These are phyloP conservation scores for Manis crassicaudata DNA, from an alignment of 2,797 vertebrate species.

Conservation along the genomic window DNA sequence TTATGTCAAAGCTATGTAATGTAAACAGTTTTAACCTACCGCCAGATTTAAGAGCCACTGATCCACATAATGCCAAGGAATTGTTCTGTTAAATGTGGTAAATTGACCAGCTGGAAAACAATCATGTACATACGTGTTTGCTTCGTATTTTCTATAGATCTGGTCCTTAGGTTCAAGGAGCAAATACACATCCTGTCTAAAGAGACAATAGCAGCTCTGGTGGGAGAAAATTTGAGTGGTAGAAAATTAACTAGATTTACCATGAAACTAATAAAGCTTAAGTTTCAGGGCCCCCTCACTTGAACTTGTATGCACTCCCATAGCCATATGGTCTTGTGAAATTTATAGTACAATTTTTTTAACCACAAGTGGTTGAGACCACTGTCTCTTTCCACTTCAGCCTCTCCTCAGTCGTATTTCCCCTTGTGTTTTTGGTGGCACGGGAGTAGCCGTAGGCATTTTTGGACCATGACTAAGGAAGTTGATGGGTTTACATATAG, in stretches of 20 bases:
- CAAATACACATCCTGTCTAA: neutral
- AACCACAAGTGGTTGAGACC: neutral
- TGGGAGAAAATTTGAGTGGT: neutral
- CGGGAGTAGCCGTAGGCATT: neutral
- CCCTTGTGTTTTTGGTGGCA: too few relatives aligned
- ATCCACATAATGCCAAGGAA: slow-evolving; percentile 44
- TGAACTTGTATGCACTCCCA: neutral
- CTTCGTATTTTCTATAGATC: neutral
- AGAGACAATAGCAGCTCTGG: neutral
- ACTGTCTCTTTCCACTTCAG: neutral
- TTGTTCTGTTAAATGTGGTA: slow-evolving; percentile 44
- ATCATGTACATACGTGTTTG: neutral
- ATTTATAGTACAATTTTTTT: neutral
- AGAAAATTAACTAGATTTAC: neutral
- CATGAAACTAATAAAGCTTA: neutral
- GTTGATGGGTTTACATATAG: neutral
- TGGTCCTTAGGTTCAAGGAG: neutral
- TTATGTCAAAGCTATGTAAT: neutral
- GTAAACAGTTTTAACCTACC: neutral
- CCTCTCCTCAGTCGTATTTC: neutral
- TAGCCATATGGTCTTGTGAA: neutral
- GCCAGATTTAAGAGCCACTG: slow-evolving; percentile 35
- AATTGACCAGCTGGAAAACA: neutral
- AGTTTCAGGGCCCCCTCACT: neutral
- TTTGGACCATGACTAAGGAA: neutral